Base-by-base conservation (phyloP, 2,797 vertebrate species). In the Chelonia mydas region DNA sequence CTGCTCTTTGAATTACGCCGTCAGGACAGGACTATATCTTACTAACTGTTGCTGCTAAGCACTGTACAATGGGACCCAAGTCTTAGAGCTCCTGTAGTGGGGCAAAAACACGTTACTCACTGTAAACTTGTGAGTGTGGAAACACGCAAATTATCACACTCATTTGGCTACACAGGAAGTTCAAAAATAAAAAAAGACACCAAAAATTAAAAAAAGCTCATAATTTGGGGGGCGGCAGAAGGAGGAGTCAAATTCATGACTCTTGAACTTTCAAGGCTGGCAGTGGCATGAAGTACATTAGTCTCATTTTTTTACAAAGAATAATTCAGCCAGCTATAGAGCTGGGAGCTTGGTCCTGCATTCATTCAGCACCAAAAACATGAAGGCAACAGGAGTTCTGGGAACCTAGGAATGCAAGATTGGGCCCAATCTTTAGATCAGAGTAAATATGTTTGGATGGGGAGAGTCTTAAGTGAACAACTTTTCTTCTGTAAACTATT, bases 381-480 rank as follows among this genome's bases (percentile, higher is more conserved):
- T 77, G 41, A 77, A 77, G 12, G 7, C 45, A 77, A 77, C 11
- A 13, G 45, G 25, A 49, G 45, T 16, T 49, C 77, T 25, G 21
- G 37, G 23, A 23, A 27, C 25, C 45, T 47, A 13, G 25, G 45
- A 76, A 76, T 45, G 25, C 27, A 49, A 47, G 6, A 31, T 47
- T 13, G 27, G 41, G 45, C 13, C 74, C 1, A 0, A 2, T 5
- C 11, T 81, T 65, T 82, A 25, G 61, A 57, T 57, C 53, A 23
- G 28, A 45, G 3, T 3, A 65, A 65, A 82, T 27, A 0, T 3
- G 61, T 90, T 87, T 90, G 0, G 0, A 81, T 37, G 83, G 50
- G 27, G 82, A 83, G 21, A 65, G 83, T 8, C 54, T 59, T 3
- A 77, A 6, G 37, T 11, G 80, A 47, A 93, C 89, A 94, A 61